phyloP scores from a whole-genome alignment of 2,797 vertebrate genomes.

The Serranus cabrilla region DNA sequence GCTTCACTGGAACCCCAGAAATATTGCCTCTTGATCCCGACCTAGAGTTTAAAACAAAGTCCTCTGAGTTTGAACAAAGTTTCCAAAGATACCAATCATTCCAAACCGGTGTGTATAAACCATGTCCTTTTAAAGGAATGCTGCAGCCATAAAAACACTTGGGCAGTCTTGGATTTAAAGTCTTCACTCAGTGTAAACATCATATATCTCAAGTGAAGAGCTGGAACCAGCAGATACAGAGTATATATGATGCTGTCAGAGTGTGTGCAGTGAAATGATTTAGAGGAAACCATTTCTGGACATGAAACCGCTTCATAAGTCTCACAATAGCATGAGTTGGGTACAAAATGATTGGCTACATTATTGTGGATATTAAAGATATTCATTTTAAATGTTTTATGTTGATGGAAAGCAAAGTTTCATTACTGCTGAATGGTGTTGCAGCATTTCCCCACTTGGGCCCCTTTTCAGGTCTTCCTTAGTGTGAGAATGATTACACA shows the following conservation, averaged over 20 bases:
- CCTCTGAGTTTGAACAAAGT: neutral
- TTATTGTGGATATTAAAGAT: neutral
- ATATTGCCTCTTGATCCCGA: too few relatives aligned
- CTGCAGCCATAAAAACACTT: neutral
- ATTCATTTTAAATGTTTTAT: neutral
- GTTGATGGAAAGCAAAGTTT: neutral
- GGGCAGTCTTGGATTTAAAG: neutral
- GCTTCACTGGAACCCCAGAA: too few relatives aligned
- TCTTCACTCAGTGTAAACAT: neutral
- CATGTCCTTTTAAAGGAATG: neutral
- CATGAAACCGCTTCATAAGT: neutral
- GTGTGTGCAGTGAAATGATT: neutral
- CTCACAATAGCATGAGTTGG: neutral
- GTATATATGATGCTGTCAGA: constrained; percentile 7
- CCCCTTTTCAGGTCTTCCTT: neutral
- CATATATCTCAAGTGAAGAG: neutral
- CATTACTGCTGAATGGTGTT: neutral
- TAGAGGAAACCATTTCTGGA: neutral
- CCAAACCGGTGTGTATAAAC: neutral
- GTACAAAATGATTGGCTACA: neutral
- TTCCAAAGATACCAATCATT: neutral
- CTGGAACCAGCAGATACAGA: constrained; percentile 6
- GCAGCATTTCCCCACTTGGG: neutral
- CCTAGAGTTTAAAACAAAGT: too few relatives aligned
- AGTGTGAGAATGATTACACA: neutral